Evolutionary conservation across 2,113 vertebrate species (phyloP).

Genomic region (Spheniscus mendiculus): DNA sequence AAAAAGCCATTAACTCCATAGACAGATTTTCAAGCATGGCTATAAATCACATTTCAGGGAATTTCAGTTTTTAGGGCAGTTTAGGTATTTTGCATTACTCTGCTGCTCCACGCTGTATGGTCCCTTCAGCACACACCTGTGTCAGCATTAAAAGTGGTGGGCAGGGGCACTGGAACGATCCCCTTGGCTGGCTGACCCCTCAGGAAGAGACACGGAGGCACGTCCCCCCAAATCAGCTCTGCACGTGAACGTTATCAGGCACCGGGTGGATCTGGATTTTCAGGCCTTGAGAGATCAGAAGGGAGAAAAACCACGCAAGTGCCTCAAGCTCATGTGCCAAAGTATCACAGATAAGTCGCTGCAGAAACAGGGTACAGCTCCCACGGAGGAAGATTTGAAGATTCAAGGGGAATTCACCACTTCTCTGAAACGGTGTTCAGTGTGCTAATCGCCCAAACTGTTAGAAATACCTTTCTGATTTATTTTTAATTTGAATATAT

Average conservation of each 20-base stretch:
- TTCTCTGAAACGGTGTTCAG: background rate
- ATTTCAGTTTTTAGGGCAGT: background rate
- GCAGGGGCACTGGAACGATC: background rate
- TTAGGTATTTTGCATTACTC: background rate
- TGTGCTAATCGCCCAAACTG: background rate
- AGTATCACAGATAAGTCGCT: background rate
- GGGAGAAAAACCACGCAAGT: background rate
- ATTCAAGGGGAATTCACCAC: background rate
- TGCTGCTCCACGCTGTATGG: accelerated
- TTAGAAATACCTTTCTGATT: slow-evolving; percentile 24
- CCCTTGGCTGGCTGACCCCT: no score
- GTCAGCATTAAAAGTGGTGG: accelerated
- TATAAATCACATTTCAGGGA: background rate
- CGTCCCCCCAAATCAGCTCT: accelerated
- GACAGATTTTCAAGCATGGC: background rate
- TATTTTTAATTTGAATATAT: slow-evolving; percentile 55
- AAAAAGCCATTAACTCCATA: background rate
- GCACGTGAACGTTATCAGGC: accelerated
- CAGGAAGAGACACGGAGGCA: accelerated
- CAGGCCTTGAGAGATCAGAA: background rate
- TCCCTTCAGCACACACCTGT: no score
- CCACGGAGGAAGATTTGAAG: background rate
- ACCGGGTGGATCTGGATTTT: background rate
- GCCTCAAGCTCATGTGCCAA: background rate
- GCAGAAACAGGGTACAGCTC: background rate